Evolutionary conservation across 2,113 vertebrate species (phyloP), one percentile per base, ranked within the genome.

Genomic region (Chloropsis hardwickii): DNA sequence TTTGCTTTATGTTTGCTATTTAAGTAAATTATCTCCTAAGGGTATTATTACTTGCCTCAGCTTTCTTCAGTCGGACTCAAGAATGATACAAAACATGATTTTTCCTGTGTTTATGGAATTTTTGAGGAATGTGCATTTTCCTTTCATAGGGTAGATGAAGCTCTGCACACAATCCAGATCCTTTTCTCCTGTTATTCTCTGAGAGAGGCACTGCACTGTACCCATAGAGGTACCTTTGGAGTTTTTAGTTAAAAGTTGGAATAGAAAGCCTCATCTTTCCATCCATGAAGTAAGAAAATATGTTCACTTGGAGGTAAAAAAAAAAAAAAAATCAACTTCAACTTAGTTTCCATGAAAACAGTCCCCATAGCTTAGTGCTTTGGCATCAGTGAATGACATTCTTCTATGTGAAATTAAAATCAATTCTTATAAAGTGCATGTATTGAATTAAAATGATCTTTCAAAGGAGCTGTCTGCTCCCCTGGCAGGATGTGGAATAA

Each of bases 361-460:
- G 25, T 39, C 60, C 70, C 73, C 71, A 88, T 7, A 90, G 45
- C 57, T 77, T 64, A 50, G 29, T 56, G n/a, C 23, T 92, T 64
- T 80, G 79, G 44, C 21, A 90, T 78, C 71, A 88, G 27, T 33
- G 66, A 76, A 71, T 87, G 86, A 64, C 35, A 31, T 44, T 80
- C 51, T 57, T 57, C 33, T 9, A 58, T 14, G 24, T 48, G 54
- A 93, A 85, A 62, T 83, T 69, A 93, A 94, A 92, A 60, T 15
- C 53, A 39, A 48, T 81, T 84, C 42, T 84, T 86, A 87, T 61
- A 42, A 67, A 91, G 85, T 33, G 8, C 21, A 61, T 44, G 83
- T 6, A 29, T 40, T 88, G 91, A 83, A 94, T 95, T 90, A 70
- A 83, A 94, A 88, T 83, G 57, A 58, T 81, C 45, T 92, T 60